A percentile compares a stretch with the other conserved stretches of the same genome.
Conservation (phyloP, 2,113 vertebrate genomes). For the Hippocampus barbouri region DNA sequence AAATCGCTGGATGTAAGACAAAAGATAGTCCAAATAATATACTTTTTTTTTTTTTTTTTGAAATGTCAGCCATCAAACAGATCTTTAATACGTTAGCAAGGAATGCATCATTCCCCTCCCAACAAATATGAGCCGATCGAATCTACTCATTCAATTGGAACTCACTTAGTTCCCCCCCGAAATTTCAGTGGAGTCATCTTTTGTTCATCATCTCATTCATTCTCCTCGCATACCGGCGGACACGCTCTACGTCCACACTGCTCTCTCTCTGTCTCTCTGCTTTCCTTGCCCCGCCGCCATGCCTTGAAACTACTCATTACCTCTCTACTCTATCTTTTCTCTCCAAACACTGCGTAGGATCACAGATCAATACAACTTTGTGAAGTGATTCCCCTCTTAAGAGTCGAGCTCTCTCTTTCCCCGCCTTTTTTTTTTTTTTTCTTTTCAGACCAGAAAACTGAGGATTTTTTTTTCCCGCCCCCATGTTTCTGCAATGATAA, state of each 20-base stretch:
- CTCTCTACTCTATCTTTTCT: slow-evolving; percentile 49
- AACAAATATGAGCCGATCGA: slow-evolving; percentile 32
- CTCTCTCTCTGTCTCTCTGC: background rate
- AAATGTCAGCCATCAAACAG: slow-evolving; percentile 19
- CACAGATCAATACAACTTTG: slow-evolving; percentile 60
- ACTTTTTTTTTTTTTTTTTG: slow-evolving; percentile 17
- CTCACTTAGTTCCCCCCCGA: slow-evolving; percentile 14
- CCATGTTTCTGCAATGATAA: no score
- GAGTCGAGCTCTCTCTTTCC: slow-evolving; percentile 18
- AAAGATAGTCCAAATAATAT: slow-evolving; percentile 8
- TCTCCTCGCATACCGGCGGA: background rate
- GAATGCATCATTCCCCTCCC: slow-evolving; percentile 5
- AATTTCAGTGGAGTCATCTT: slow-evolving; percentile 18
- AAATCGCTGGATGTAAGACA: slow-evolving; percentile 1
- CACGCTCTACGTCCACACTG: background rate
- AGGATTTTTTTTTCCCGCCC: background rate
- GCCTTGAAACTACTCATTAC: slow-evolving; percentile 51
- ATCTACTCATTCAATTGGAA: slow-evolving; percentile 29
- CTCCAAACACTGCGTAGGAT: slow-evolving; percentile 59
- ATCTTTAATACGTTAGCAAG: slow-evolving; percentile 17
- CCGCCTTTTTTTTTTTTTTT: background rate
- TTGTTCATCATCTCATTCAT: background rate
- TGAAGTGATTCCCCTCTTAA: slow-evolving; percentile 56
- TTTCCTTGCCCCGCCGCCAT: slow-evolving; percentile 11
- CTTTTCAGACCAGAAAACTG: slow-evolving; percentile 3